Conservation (phyloP, 2,888 invertebrate species). For the Amiota minor region DNA sequence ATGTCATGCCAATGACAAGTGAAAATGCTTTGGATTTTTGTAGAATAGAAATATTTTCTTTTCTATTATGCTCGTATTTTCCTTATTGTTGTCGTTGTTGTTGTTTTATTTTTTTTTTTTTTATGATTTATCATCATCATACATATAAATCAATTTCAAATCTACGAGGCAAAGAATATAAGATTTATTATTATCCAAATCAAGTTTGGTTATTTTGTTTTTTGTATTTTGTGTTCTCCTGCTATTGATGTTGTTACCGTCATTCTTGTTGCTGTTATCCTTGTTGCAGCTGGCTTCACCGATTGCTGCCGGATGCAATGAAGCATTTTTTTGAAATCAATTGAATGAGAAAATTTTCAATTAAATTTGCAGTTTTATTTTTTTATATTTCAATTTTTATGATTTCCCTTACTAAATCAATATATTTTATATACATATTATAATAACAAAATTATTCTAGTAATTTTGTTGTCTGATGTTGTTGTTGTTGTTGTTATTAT, state of each 20-base stretch:
- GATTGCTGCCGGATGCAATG: neutral
- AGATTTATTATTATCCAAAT: slow-evolving; percentile 42
- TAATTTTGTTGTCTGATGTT: neutral
- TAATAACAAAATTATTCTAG: slow-evolving; percentile 2
- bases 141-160: slow-evolving; percentile 46
- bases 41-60: slow-evolving; percentile 1
- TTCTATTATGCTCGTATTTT: neutral
- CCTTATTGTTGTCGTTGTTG: slow-evolving; percentile 13
- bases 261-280: neutral
- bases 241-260: neutral
- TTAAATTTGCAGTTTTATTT: neutral
- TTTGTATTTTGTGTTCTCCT: neutral
- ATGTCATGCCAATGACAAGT: slow-evolving; percentile 24
- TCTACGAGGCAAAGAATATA: slow-evolving; percentile 34
- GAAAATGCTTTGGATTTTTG: slow-evolving; percentile 20
- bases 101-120: slow-evolving; percentile 13
- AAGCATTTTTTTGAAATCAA: slow-evolving; percentile 14
- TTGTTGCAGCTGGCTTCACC: neutral
- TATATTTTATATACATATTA: slow-evolving; percentile 10
- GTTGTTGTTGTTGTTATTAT: neutral
- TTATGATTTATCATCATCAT: slow-evolving; percentile 39
- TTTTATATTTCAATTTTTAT: neutral
- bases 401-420: neutral
- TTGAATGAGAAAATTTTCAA: slow-evolving; percentile 30
- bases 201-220: slow-evolving; percentile 9